Evolutionary conservation across 2,797 vertebrate genomes (phyloP), one percentile per base, ranked within the genome.

Genomic region (Mergus octosetaceus): DNA sequence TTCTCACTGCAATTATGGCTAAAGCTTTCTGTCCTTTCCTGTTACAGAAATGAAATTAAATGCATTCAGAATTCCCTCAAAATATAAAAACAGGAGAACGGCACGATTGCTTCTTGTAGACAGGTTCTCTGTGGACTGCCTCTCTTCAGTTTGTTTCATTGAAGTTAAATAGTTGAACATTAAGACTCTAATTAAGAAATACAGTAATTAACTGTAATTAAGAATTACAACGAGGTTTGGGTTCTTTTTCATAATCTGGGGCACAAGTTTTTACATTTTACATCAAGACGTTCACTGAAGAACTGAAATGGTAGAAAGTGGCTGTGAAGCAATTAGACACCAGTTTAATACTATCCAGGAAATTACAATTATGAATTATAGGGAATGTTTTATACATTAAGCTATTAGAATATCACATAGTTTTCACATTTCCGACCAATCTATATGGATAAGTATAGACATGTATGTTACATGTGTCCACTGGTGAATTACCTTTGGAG

Each of bases 181-280:
- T 85, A 95, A 73, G 66, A 85, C 38, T 57, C 66, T 86, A 91
- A 94, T 90, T 88, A 94, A 78, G 69, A 96, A 93, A 90, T 89
- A 91, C 41, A 83, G 75, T 76, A 82, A 94, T 96, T 89, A 96
- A 78, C 91, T 75, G 71, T 76, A 85, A 95, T 95, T 91, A 93
- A 84, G 81, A 85, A 51, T 93, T 94, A 69, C 57, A 65, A 39
- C n/a, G 68, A 91, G 58, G 93, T 88, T 84, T 65, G 43, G 61
- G 4, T 79, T 71, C 72, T 60, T 7, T 1, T 7, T 24, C 43
- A 30, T 87, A 78, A 85, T 89, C 62, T 41, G 27, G 9, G 76
- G 36, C 66, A 90, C 38, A 66, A 73, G 78, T 88, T 94, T 95
- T 89, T 73, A 60, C 58, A 58, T 22, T 17, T 77, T 87, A 77